Base-by-base conservation (phyloP, 2,113 vertebrate genomes). In the Pardalotus punctatus region DNA sequence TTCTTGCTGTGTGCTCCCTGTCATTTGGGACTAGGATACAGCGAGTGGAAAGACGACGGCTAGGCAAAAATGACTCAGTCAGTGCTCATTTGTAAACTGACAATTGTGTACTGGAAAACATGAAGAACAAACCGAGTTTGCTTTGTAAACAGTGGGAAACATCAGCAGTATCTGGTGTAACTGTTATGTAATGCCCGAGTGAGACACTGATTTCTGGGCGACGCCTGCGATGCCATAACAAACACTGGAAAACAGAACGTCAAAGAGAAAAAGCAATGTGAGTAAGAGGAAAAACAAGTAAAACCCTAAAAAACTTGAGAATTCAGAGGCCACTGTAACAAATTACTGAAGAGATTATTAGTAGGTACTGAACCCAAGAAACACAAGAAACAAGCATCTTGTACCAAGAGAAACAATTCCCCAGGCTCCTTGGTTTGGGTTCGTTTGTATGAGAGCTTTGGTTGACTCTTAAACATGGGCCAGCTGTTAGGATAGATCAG, bases 101-200 rank as follows among this genome's bases (percentile, higher is more conserved):
- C 42, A 66, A 17, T 47, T 86, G 67, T 94, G 27, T 53, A 81
- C 54, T 74, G 86, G 83, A 81, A 96, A 88, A 88, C 84, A 91
- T 35, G 25, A 88, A 74, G 48, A 69, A 45, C 42, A 93, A 58
- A 60, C 48, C 0, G 35, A 62, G 19, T 56, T 54, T 91, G 36
- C 54, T 86, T 69, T 92, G 80, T 96, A 86, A 96, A 92, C 82
- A 91, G 66, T 29, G 33, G 60, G 80, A 83, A 81, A 64, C 27
- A 73, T 28, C 91, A 97, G 79, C 38, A 74, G 14, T 94, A 81
- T 86, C 51, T 93, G 50, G 60, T 67, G 74, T 53, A 43, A 58
- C 35, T 51, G 24, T 89, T 93, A 86, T 3, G 69, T 81, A 92
- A 93, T 0, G 10, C 35, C 50, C 0, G 21, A 90, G 76, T 56